Conservation (phyloP, 2,113 vertebrate genomes). For the Myotis lucifugus region DNA sequence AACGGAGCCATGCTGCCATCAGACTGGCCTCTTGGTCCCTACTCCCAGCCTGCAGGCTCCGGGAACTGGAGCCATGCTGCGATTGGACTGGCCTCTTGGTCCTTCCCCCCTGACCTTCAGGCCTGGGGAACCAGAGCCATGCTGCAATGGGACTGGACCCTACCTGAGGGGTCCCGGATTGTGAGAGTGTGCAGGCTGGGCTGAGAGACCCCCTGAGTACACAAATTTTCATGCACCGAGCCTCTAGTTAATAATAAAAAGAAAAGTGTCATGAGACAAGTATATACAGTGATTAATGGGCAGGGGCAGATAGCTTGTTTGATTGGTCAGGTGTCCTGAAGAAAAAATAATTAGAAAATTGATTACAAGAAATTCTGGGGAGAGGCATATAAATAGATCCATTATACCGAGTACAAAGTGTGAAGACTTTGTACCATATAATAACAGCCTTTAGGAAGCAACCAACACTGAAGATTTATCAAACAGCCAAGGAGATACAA, state of each 20-base stretch:
- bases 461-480: background rate
- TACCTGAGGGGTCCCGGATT: no score
- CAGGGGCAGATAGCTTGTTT: background rate
- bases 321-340: background rate
- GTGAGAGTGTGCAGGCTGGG: no score
- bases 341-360: background rate
- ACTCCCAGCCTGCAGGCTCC: no score
- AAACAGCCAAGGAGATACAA: background rate
- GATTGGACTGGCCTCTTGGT: no score
- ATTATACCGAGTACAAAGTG: background rate
- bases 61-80: no score
- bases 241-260: background rate
- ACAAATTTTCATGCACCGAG: no score
- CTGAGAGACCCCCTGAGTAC: no score
- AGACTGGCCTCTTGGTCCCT: no score
- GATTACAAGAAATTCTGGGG: background rate
- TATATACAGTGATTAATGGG: background rate
- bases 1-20: no score
- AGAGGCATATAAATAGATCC: background rate
- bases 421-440: background rate
- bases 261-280: background rate
- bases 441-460: background rate
- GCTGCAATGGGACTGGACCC: no score
- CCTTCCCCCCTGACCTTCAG: no score
- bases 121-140: no score